phyloP scores from a whole-genome alignment of 2,113 vertebrate genomes.

The Fukomys damarensis region DNA sequence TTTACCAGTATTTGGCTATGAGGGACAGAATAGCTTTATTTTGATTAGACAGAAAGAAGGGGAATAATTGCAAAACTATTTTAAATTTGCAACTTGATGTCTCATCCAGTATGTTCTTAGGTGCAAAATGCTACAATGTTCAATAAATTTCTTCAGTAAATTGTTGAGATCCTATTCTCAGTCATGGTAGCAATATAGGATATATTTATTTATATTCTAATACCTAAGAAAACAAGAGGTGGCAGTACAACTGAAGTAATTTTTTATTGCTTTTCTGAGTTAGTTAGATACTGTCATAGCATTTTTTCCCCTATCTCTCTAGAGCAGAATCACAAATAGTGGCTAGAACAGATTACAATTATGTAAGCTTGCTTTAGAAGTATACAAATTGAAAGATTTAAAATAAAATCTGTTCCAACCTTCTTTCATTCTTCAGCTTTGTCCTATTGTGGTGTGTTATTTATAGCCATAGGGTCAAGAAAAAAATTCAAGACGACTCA shows the following conservation, averaged over 20 bases:
- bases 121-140: not conserved
- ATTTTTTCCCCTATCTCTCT: not conserved
- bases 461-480: slow-evolving; percentile 42
- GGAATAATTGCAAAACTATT: slow-evolving; percentile 2
- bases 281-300: slow-evolving; percentile 21
- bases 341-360: slow-evolving; percentile 43
- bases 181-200: not conserved
- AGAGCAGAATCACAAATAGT: slow-evolving; percentile 21
- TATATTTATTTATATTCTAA: slow-evolving; percentile 44
- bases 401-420: slow-evolving; percentile 34
- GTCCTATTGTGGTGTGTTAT: slow-evolving; percentile 59
- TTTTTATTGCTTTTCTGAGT: slow-evolving; percentile 62
- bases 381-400: slow-evolving; percentile 51
- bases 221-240: not conserved
- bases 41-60: not conserved
- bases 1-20: not conserved
- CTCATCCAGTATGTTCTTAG: not conserved
- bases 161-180: slow-evolving; percentile 29
- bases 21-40: not conserved
- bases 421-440: slow-evolving; percentile 10
- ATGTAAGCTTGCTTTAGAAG: slow-evolving; percentile 48
- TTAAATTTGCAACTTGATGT: not conserved
- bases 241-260: not conserved
- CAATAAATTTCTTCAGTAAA: not conserved
- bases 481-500: slow-evolving; percentile 34